phyloP scores from a whole-genome alignment of 2,888 invertebrate species.

The Protula sp. region DNA sequence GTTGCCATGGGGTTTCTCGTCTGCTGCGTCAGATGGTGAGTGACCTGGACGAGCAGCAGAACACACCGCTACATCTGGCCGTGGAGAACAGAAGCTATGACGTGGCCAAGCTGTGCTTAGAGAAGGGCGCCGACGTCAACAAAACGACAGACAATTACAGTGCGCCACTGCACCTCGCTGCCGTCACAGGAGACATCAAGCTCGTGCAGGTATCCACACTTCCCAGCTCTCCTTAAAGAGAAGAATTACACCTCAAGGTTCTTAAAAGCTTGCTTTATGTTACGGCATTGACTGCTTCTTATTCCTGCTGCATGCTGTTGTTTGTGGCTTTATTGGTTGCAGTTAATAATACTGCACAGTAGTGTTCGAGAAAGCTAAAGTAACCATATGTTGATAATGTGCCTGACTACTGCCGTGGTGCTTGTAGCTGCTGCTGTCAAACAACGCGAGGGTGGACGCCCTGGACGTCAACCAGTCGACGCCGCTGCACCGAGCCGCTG shows the following conservation, averaged over 20 bases:
- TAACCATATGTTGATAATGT: too few species aligned
- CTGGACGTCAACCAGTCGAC: slow-evolving; percentile 51
- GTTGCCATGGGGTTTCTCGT: too few species aligned
- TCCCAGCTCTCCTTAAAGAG: background rate
- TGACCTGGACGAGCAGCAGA: slow-evolving; percentile 73
- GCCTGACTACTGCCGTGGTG: too few species aligned
- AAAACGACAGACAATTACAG: slow-evolving; percentile 69
- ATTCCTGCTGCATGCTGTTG: too few species aligned
- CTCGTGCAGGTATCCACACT: slow-evolving; percentile 22
- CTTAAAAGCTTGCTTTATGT: too few species aligned
- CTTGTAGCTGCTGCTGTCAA: slow-evolving; percentile 41
- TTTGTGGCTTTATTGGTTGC: too few species aligned
- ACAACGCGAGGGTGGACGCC: slow-evolving; percentile 53
- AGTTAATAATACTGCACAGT: too few species aligned
- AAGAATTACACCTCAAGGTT: background rate
- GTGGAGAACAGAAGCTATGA: slow-evolving; percentile 80
- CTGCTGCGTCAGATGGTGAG: slow-evolving; percentile 67
- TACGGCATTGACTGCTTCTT: too few species aligned
- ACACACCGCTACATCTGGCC: slow-evolving; percentile 80
- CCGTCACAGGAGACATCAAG: slow-evolving; percentile 45
- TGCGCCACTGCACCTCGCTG: slow-evolving; percentile 77
- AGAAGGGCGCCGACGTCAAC: slow-evolving; percentile 65
- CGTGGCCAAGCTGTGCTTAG: slow-evolving; percentile 59
- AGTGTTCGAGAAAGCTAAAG: too few species aligned
- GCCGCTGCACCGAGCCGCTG: slow-evolving; percentile 54